Evolutionary conservation across 2,888 invertebrate genomes (phyloP).

Genomic region (Hydroisotoma schaefferi): DNA sequence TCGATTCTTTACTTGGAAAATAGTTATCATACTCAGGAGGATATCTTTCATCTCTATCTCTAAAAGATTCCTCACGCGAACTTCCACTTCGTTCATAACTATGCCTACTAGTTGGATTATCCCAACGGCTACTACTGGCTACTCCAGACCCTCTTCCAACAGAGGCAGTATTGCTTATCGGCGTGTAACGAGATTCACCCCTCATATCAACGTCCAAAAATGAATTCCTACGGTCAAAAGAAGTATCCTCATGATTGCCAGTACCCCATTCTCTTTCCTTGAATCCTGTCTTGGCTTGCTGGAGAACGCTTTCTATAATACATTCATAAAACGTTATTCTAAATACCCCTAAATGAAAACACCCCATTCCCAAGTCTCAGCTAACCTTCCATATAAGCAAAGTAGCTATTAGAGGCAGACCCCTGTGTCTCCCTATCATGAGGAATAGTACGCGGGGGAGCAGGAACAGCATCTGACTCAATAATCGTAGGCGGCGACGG

Average conservation of each 20-base stretch:
- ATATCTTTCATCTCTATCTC: background rate
- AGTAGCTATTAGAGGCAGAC: background rate
- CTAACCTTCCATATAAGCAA: background rate
- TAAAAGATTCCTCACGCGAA: background rate
- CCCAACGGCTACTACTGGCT: background rate
- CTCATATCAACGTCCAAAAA: constrained; percentile 11
- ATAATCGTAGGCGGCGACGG: constrained; percentile 8
- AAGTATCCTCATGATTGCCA: background rate
- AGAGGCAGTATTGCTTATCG: background rate
- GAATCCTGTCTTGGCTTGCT: background rate
- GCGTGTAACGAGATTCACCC: background rate
- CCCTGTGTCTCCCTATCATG: constrained; percentile 2
- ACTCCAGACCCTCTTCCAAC: background rate
- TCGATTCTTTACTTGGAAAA: background rate
- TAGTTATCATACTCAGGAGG: background rate
- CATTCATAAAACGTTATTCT: background rate
- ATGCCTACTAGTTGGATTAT: background rate
- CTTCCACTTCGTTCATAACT: constrained; percentile 1
- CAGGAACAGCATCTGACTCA: background rate
- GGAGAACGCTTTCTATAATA: background rate
- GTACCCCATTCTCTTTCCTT: background rate
- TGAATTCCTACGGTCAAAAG: background rate
- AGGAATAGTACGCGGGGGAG: constrained; percentile 10
- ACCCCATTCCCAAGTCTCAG: background rate
- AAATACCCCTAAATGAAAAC: background rate